Evolutionary conservation across 1,140 invertebrate species (phyloP), one percentile per base, ranked within the genome.

Genomic region (Bombus huntii): DNA sequence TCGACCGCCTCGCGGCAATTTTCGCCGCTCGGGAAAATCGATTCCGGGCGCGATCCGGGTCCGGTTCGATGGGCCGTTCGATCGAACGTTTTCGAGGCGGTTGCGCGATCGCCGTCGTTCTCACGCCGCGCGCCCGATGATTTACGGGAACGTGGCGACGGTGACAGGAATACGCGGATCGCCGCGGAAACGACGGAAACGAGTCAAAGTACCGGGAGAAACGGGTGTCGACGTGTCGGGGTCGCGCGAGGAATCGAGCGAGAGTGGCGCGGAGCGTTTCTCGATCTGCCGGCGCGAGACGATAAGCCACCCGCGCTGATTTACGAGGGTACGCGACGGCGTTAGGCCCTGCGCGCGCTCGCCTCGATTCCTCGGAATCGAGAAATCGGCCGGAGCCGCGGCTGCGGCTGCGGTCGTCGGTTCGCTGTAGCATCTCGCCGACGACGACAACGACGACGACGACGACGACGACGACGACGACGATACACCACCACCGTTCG

Each of bases 271-370:
- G 31, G 31, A 31, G 74, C 0, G 47, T 53, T 53, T 53, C 47
- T 53, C 47, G 73, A 74, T 44, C 79, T 68, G 68, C 53, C 59
- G 75, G 53, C 34, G 59, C 72, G 53, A 42, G 44, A 85, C 88
- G 89, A 90, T 89, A 90, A 85, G 84, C 86, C 81, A 78, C 87
- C 78, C 65, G 42, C 85, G 71, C 66, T 91, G 89, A 91, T 91
- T 91, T 91, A 91, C 89, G 87, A 83, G 85, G 74, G 28, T 37
- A 80, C 65, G 78, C 65, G 42, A 68, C 42, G 57, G 25, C 70
- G 71, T 62, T 73, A 5, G 37, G 28, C 39, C 22, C 9, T 1
- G 9, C 22, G 18, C 12, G 28, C 9, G 9, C 22, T 9, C 12
- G 39, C 8, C 28, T 22, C 79, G 68, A 81, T 83, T 83, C 53